phyloP scores from a whole-genome alignment of 2,888 invertebrate species.

The Resseliella maxima region DNA sequence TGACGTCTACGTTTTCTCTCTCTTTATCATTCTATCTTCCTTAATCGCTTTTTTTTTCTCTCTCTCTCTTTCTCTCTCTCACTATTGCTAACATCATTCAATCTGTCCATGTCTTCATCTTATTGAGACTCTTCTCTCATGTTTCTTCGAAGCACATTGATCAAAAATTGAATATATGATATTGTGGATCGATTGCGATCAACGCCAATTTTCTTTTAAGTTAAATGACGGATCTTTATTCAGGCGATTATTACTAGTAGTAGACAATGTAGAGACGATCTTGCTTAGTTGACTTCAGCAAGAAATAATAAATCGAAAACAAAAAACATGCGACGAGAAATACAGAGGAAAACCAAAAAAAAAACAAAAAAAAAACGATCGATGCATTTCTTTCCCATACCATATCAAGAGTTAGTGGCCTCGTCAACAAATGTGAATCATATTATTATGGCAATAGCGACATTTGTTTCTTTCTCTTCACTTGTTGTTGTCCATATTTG shows the following conservation, averaged over 20 bases:
- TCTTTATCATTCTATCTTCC: too few species aligned
- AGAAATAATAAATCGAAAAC: not conserved
- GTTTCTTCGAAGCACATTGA: not conserved
- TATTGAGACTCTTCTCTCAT: not conserved
- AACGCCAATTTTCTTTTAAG: constrained; percentile 38
- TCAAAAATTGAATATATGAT: not conserved
- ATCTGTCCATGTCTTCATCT: not conserved
- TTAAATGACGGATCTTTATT: constrained; percentile 40
- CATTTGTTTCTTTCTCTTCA: constrained; percentile 53
- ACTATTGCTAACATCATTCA: too few species aligned
- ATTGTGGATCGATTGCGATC: not conserved
- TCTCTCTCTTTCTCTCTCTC: too few species aligned
- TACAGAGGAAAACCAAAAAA: not conserved
- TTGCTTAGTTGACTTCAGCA: not conserved
- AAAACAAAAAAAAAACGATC: constrained; percentile 17
- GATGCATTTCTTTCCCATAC: constrained; percentile 52
- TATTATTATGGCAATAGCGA: constrained; percentile 53
- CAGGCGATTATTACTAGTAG: not conserved
- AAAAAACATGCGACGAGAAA: not conserved
- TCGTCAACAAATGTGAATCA: constrained; percentile 53
- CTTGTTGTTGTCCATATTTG: constrained; percentile 53
- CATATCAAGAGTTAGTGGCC: constrained; percentile 33
- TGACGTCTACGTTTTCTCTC: too few species aligned
- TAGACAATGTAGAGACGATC: constrained; percentile 25
- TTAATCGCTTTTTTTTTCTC: too few species aligned